Evolutionary conservation across 1,140 invertebrate genomes (phyloP), one percentile per base, ranked within the genome.

Genomic region (Euglossa dilemma): DNA sequence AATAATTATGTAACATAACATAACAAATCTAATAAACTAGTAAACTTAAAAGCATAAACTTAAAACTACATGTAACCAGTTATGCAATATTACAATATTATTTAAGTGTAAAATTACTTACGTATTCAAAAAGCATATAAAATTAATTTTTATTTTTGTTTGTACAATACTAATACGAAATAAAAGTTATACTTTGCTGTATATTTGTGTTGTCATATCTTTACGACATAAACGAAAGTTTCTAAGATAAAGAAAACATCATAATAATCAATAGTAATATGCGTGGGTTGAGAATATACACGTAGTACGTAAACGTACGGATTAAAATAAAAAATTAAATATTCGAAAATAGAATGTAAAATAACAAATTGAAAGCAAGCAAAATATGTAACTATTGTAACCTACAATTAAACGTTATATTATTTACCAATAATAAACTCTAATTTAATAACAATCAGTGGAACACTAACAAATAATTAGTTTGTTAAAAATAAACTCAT

Each of bases 401-500:
- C 16, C 6, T 64, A 16, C 2, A 18, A 43, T 52, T 18, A 5
- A 54, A 23, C 74, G 6, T 52, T 64, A 16, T 9, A 25, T 69
- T 47, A 54, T 25, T 69, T 45, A 23, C 9, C 25, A 72, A 52
- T 36, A 72, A 20, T 14, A 11, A 28, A 25, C 7, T 25, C 28
- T 47, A 18, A 47, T 6, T 43, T 67, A 16, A 47, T 6, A 20
- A 57, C 16, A 56, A 45, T 63, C 8, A 18, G 64, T 84, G 23
- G 3, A 73, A 66, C 28, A 47, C 12, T 69, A 70, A 77, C 6
- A 74, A 76, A 67, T 54, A 73, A 80, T 70, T 36, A 70, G 74
- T 28, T 67, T 57, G 50, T 87, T 76, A 45, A 85, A 89, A 88
- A 81, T 69, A 43, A 88, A 89, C 56, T 75, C 20, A 36, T 76